These are phyloP conservation scores for Luidia sarsii DNA, from an alignment of 53 echinoderm and acorn worm genomes.

Conservation along the genomic window DNA sequence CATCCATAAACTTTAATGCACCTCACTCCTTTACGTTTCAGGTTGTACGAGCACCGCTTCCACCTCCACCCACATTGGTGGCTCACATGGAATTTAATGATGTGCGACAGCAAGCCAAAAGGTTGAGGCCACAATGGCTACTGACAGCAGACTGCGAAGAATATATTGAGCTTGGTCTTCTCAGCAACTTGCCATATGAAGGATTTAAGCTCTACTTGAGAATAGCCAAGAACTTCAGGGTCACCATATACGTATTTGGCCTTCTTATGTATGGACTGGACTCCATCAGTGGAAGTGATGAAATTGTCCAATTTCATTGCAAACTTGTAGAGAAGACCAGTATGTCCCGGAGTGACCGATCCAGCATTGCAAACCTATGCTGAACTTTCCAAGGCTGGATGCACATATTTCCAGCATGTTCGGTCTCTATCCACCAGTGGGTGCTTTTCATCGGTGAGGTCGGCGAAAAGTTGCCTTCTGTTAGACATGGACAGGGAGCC, in stretches of 20 bases:
- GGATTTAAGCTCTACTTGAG: not conserved
- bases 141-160: not conserved
- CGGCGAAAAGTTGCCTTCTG: constrained; percentile 6
- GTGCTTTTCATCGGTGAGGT: constrained; percentile 16
- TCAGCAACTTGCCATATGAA: constrained; percentile 6
- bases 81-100: constrained; percentile 5
- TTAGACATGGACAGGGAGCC: constrained; percentile 9
- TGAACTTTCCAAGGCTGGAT: constrained; percentile 6
- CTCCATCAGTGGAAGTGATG: not conserved
- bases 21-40: too few species aligned
- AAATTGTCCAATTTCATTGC: constrained; percentile 8
- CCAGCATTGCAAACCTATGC: constrained; percentile 11
- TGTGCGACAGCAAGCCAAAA: constrained; percentile 18
- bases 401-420: constrained; percentile 3
- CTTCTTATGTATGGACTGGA: constrained; percentile 11
- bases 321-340: not conserved
- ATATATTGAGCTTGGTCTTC: constrained; percentile 11
- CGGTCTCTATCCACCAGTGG: constrained; percentile 13
- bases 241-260: constrained; percentile 7
- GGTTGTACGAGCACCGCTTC: constrained; percentile 15
- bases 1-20: not conserved
- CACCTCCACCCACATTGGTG: not conserved
- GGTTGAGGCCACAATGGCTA: constrained; percentile 12
- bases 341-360: constrained; percentile 12
- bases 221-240: constrained; percentile 3